Percentiles rank a stretch among this genome's conserved stretches.
Evolutionary conservation across 1,140 invertebrate species (phyloP).

Genomic region (Drosophila neocordata): DNA sequence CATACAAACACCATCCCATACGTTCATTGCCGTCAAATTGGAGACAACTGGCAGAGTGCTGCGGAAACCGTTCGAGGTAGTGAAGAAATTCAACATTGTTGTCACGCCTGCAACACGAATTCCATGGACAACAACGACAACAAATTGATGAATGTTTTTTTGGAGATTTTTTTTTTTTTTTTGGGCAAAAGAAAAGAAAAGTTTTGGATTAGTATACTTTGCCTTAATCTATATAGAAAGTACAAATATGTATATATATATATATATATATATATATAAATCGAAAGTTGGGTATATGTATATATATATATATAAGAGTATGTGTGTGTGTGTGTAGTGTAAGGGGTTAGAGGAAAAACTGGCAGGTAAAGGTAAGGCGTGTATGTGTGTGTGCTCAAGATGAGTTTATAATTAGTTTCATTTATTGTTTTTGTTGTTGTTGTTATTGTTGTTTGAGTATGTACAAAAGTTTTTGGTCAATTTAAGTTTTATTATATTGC

Average conservation of each 20-base stretch:
- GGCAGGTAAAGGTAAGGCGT: not conserved
- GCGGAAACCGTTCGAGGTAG: slow-evolving; percentile 94
- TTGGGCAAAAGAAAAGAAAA: slow-evolving; percentile 3
- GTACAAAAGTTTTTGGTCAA: slow-evolving; percentile 41
- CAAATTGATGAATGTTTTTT: too few species aligned
- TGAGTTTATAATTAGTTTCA: slow-evolving; percentile 44
- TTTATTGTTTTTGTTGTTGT: too few species aligned
- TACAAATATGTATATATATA: not conserved
- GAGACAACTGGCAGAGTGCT: slow-evolving; percentile 96
- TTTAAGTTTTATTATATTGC: slow-evolving; percentile 34
- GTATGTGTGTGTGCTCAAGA: slow-evolving; percentile 19
- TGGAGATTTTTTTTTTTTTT: not conserved
- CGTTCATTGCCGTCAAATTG: slow-evolving; percentile 97
- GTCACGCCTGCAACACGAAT: slow-evolving; percentile 88
- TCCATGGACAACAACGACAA: too few species aligned
- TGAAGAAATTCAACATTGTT: slow-evolving; percentile 99
- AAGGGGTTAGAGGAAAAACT: not conserved
- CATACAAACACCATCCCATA: slow-evolving; percentile 98
- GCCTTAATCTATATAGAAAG: not conserved
- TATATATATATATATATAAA: too few species aligned
- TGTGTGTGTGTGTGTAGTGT: not conserved
- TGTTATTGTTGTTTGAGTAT: slow-evolving; percentile 30
- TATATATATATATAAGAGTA: not conserved
- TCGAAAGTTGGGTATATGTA: not conserved
- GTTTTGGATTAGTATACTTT: not conserved